phyloP scores from a whole-genome alignment of 2,888 invertebrate genomes.

The Aporophyla lueneburgensis region DNA sequence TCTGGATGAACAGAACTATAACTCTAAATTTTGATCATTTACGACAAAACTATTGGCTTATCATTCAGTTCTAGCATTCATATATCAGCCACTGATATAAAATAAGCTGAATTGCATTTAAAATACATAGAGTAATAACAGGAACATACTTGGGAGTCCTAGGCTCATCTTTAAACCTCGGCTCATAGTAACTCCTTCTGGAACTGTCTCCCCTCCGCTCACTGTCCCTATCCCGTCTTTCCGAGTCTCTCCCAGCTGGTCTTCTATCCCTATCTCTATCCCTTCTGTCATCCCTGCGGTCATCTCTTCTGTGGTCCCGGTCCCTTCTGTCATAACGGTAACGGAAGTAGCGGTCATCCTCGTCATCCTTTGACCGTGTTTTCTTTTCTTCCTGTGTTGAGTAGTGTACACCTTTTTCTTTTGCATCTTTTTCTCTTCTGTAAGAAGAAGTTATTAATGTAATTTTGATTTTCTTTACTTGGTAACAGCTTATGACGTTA shows the following conservation, averaged over 20 bases:
- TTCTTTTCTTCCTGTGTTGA: slow-evolving; percentile 92
- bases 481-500: not conserved
- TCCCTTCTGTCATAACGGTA: slow-evolving; percentile 79
- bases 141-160: slow-evolving; percentile 93
- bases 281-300: slow-evolving; percentile 75
- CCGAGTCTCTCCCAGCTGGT: slow-evolving; percentile 75
- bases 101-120: no score
- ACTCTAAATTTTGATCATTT: no score
- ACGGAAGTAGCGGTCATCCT: slow-evolving; percentile 80
- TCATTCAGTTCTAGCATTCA: no score
- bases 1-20: no score
- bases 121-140: not conserved
- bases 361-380: slow-evolving; percentile 82
- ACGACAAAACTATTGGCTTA: no score
- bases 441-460: not conserved
- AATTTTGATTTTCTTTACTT: not conserved
- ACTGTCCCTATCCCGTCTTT: slow-evolving; percentile 75
- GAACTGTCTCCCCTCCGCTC: slow-evolving; percentile 83
- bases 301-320: slow-evolving; percentile 73
- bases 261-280: slow-evolving; percentile 74
- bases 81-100: no score
- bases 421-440: slow-evolving; percentile 89
- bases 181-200: slow-evolving; percentile 90
- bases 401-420: slow-evolving; percentile 93
- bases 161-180: slow-evolving; percentile 96